Percentiles rank a stretch among this genome's conserved stretches.
These are phyloP conservation scores for Acrossocheilus fasciatus DNA, from an alignment of 2,797 vertebrate species.

Conservation along the genomic window DNA sequence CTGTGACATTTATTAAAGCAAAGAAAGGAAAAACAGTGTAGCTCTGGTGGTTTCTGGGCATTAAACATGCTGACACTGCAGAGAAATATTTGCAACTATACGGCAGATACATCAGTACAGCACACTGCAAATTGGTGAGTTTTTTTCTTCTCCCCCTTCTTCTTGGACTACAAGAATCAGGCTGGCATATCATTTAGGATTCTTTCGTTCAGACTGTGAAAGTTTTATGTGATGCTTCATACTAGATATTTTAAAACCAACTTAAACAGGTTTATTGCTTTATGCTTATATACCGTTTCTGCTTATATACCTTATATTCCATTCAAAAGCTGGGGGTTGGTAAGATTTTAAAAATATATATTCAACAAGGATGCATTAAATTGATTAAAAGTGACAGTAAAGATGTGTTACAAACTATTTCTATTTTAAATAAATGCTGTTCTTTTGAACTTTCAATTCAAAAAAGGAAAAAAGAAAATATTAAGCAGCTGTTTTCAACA, in stretches of 20 bases:
- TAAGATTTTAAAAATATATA: background rate
- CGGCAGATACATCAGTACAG: background rate
- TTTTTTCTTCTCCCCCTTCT: background rate
- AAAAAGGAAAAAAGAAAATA: background rate
- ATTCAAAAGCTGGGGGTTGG: background rate
- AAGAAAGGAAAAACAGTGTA: background rate
- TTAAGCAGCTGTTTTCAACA: background rate
- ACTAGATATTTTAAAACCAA: background rate
- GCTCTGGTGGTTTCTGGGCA: background rate
- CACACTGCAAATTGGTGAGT: conserved; percentile 8
- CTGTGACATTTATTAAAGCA: conserved; percentile 4
- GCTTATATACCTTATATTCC: too few species aligned
- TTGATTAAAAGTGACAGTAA: background rate
- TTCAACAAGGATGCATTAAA: background rate
- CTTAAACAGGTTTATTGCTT: background rate
- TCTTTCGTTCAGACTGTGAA: background rate
- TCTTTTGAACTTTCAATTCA: background rate
- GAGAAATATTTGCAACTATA: background rate
- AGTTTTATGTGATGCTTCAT: background rate
- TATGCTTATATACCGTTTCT: background rate
- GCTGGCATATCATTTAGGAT: background rate
- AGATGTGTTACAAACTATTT: background rate
- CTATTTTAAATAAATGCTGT: background rate
- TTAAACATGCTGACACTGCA: conserved; percentile 2
- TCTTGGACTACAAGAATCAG: background rate